Percentiles rank a stretch among this genome's conserved stretches.
Conservation (phyloP, 64 coral and sea anemone genomes). For the Anthopleura sola region DNA sequence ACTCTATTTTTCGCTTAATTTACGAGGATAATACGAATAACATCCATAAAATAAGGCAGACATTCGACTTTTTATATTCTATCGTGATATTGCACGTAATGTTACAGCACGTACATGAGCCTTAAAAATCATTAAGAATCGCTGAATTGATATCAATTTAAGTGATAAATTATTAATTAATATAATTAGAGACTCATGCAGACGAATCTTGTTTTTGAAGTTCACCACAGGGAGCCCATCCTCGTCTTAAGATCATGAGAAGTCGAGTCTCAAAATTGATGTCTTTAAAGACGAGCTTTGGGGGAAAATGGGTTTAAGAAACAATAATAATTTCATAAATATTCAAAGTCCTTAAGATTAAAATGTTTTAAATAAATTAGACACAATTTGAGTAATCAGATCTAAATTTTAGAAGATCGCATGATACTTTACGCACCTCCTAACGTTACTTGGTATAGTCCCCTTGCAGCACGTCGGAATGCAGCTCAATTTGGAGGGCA, state of each 20-base stretch:
- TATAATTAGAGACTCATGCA: too few species aligned
- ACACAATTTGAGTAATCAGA: neutral
- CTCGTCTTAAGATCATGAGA: neutral
- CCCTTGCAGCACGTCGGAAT: too few species aligned
- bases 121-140: too few species aligned
- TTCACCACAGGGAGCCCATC: neutral
- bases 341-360: neutral
- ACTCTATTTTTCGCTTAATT: too few species aligned
- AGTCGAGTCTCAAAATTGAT: neutral
- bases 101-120: too few species aligned
- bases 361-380: neutral
- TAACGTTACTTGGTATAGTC: neutral
- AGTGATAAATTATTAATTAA: too few species aligned
- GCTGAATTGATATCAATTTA: too few species aligned
- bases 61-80: too few species aligned
- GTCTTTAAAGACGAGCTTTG: neutral
- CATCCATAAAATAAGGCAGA: too few species aligned
- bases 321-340: neutral
- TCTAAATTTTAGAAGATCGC: neutral
- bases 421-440: neutral
- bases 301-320: neutral
- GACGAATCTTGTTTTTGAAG: neutral
- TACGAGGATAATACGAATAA: too few species aligned
- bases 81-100: too few species aligned
- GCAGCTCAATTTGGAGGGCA: too few species aligned